These are phyloP conservation scores for Sylvilagus floridanus DNA, from an alignment of 2,797 vertebrate species.

Conservation along the genomic window DNA sequence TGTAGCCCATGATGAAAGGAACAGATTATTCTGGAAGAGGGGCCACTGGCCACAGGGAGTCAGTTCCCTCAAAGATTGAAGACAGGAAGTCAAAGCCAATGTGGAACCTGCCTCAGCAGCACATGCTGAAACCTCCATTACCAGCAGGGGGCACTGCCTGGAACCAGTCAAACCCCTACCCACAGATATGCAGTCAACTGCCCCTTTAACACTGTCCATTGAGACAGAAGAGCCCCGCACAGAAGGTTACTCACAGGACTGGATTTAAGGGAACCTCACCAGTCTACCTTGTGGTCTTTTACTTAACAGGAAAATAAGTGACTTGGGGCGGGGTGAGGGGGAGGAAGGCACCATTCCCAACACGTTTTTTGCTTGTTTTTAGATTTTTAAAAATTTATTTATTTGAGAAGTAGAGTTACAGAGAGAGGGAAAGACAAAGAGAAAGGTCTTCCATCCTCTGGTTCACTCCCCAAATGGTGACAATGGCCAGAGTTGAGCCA, in stretches of 20 bases:
- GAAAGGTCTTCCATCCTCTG: too few relatives aligned
- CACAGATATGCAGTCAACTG: neutral
- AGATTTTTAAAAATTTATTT: too few relatives aligned
- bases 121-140: neutral
- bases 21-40: neutral
- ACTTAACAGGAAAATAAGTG: neutral
- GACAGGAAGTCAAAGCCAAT: neutral
- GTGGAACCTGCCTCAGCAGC: neutral
- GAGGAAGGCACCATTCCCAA: neutral
- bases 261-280: neutral
- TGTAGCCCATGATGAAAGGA: neutral
- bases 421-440: too few relatives aligned
- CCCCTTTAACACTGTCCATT: neutral
- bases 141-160: neutral
- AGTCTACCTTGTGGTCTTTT: neutral
- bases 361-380: too few relatives aligned
- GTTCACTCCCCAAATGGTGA: too few relatives aligned
- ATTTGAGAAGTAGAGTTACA: too few relatives aligned
- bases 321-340: fast-evolving
- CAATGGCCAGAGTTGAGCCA: too few relatives aligned
- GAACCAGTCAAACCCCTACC: neutral
- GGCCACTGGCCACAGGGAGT: neutral
- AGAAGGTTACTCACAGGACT: neutral
- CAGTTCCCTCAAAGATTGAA: neutral
- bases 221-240: neutral